A percentile compares a stretch with the other conserved stretches of the same genome.
Conservation (phyloP, 1,140 invertebrate species). For the Episyrphus balteatus region DNA sequence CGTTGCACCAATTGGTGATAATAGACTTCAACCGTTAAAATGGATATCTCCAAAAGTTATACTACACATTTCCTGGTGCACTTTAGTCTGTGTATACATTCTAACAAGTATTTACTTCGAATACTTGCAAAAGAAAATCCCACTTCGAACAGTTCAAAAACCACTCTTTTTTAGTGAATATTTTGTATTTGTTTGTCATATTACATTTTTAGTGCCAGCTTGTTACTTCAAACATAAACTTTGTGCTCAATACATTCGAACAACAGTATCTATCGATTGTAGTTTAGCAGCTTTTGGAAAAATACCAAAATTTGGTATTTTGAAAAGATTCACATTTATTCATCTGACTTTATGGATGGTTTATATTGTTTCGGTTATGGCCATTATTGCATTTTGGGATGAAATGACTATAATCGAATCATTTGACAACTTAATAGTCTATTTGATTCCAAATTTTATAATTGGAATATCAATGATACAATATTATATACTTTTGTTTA, state of each 20-base stretch:
- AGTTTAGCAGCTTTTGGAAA: neutral
- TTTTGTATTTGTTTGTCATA: conserved; percentile 3
- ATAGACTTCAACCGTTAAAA: neutral
- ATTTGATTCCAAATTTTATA: conserved; percentile 9
- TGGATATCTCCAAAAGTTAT: neutral
- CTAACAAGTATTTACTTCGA: conserved; percentile 1
- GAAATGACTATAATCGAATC: neutral
- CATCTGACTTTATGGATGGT: conserved; percentile 3
- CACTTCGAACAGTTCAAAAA: conserved; percentile 5
- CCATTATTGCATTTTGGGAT: conserved; percentile 4
- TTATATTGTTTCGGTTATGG: neutral
- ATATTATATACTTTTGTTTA: conserved; percentile 6
- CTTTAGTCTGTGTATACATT: neutral
- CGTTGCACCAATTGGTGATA: conserved; percentile 3
- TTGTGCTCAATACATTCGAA: neutral
- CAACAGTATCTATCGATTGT: conserved; percentile 3
- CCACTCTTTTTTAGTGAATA: conserved; percentile 9
- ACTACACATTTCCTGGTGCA: conserved; percentile 4
- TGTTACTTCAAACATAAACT: neutral
- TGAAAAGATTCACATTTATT: neutral
- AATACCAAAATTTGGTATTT: neutral
- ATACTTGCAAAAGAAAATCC: conserved; percentile 2
- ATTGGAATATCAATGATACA: conserved; percentile 5
- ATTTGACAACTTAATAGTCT: neutral
- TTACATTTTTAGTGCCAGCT: neutral